A percentile compares a stretch with the other conserved stretches of the same genome.
Evolutionary conservation across 2,797 vertebrate genomes (phyloP).

Genomic region (Rhabdophis nuchalis): DNA sequence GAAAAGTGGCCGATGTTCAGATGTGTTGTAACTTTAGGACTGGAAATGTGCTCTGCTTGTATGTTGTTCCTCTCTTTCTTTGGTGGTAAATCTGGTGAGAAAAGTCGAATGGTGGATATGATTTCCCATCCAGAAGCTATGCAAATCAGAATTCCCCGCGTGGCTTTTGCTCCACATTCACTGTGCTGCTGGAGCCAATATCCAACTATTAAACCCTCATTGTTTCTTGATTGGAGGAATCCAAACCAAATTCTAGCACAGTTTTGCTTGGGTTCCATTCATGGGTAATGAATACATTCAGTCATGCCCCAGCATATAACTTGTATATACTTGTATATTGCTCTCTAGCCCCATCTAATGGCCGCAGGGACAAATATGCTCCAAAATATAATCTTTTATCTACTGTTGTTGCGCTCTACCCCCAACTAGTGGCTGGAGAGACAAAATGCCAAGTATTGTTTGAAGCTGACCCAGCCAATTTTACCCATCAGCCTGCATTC

Average conservation of each 20-base stretch:
- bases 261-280: slow-evolving; percentile 10
- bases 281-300: not conserved
- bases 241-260: not conserved
- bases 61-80: not conserved
- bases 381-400: too few species aligned
- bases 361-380: too few species aligned
- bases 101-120: not conserved
- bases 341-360: too few species aligned
- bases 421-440: too few species aligned
- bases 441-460: too few species aligned
- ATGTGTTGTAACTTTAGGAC: not conserved
- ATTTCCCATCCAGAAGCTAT: not conserved
- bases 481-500: too few species aligned
- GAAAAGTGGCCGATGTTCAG: not conserved
- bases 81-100: not conserved
- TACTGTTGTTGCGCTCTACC: too few species aligned
- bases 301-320: too few species aligned
- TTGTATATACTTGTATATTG: too few species aligned
- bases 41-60: not conserved
- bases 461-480: too few species aligned
- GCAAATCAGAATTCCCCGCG: not conserved
- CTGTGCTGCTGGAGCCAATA: too few species aligned
- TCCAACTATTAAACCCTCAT: not conserved
- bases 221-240: not conserved
- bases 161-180: not conserved